Evolutionary conservation across 2,113 vertebrate genomes (phyloP), one percentile per base, ranked within the genome.

Genomic region (Lycaon pictus): DNA sequence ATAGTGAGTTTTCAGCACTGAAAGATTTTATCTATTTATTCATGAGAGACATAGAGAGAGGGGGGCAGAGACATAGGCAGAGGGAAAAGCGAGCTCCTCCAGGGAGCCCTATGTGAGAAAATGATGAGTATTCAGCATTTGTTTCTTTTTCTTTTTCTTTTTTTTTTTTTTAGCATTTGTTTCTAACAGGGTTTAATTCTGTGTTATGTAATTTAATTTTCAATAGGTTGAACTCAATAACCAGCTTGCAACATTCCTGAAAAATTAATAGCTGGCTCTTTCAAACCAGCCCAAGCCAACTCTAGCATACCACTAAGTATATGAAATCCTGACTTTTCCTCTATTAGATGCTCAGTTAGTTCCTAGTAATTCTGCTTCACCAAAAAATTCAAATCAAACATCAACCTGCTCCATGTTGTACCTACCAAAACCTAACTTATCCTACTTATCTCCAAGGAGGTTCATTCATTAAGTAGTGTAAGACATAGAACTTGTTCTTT

Each of bases 101-200:
- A 43, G 43, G 43, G 43, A 43, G 43, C 43, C 43, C 43, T 43
- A 43, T 43, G 43, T 43, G 43, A 43, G 43, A 43, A 43, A 43
- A 43, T 43, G 43, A 43, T 43, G 43, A 43, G 43, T 43, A 7
- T 43, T 43, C 43, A 43, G 43, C 43, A 43, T 43, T 43, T 43
- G 43, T 43, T 43, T 43, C 43, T 43, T 7, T 43, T 7, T 43
- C 0, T 43, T 43, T 43, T 43, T 43, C 6, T 43, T 5, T 43
- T 43, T 43, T 43, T 43, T 43, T 43, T 43, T 43, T 43, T 43
- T 5, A 43, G 43, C 43, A 43, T 43, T 87, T 85, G 9, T 51
- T 92, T 95, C 58, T 76, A 88, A 56, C 69, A 72, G 84, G 7
- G 55, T 27, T 93, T 88, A 93, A 67, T 35, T 65, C 58, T 53